phyloP scores from a whole-genome alignment of 2,113 vertebrate species.

The Capreolus pygargus region DNA sequence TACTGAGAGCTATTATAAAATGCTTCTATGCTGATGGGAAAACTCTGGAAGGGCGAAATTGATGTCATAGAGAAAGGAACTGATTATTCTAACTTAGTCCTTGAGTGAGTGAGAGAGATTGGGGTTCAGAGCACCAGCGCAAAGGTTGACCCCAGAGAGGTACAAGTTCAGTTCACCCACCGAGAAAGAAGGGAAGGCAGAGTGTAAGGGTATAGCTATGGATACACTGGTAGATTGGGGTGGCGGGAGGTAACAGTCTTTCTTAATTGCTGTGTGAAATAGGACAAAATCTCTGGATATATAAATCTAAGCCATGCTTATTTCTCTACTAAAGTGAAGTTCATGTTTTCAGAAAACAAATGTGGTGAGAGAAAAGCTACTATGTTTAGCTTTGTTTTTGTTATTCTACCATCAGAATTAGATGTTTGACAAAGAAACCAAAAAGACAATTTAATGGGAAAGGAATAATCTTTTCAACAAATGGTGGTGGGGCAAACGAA shows the following conservation, averaged over 20 bases:
- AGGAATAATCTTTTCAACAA: not conserved
- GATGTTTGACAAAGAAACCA: not conserved
- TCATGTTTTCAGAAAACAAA: constrained; percentile 26
- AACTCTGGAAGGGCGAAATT: not conserved
- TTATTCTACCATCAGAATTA: not conserved
- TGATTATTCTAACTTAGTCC: not conserved
- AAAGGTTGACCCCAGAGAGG: not conserved
- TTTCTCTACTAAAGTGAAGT: not conserved
- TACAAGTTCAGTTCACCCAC: not conserved
- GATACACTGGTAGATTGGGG: not conserved
- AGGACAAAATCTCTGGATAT: not conserved
- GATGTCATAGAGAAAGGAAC: not conserved
- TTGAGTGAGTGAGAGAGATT: not conserved
- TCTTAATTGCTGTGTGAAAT: not conserved
- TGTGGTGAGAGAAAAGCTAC: not conserved
- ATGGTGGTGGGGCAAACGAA: not conserved
- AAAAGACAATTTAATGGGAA: not conserved
- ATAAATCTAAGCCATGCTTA: not conserved
- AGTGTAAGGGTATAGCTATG: not conserved
- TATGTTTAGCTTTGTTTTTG: not conserved
- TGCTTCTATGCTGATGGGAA: not conserved
- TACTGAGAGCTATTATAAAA: not conserved
- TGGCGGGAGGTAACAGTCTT: not conserved
- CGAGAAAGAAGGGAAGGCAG: not conserved
- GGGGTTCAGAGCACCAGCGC: not conserved